These are phyloP conservation scores for Patella ulyssiponensis DNA, from an alignment of 2,888 invertebrate species.

Conservation along the genomic window DNA sequence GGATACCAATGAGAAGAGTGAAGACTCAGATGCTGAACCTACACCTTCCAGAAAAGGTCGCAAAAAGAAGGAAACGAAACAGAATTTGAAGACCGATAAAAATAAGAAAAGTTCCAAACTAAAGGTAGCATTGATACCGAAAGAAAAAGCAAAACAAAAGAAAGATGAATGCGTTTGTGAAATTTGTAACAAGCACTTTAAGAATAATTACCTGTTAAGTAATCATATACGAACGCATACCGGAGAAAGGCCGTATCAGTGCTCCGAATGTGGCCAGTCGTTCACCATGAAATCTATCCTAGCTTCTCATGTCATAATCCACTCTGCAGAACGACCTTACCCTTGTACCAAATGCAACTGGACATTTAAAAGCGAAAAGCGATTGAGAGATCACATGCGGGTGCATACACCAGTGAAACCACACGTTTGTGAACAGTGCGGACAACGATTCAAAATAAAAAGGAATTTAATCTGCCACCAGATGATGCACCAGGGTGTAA, in stretches of 20 bases:
- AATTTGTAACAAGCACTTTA: no score
- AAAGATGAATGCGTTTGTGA: no score
- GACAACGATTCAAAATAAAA: neutral
- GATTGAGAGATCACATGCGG: neutral
- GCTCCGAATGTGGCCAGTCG: neutral
- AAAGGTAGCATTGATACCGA: no score
- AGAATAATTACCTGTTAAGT: no score
- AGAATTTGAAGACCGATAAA: no score
- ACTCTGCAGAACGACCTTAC: neutral
- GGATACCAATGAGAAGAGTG: no score
- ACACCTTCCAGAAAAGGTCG: no score
- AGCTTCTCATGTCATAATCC: slow-evolving; percentile 1
- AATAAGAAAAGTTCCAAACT: no score
- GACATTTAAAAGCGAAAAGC: neutral
- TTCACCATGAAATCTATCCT: slow-evolving; percentile 1
- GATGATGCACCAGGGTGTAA: neutral
- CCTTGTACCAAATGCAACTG: slow-evolving; percentile 8
- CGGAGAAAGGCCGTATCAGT: neutral
- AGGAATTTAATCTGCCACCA: neutral
- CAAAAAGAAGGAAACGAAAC: no score
- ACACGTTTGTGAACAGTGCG: neutral
- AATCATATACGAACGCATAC: slow-evolving; percentile 2
- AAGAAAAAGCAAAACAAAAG: no score
- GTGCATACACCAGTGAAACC: neutral
- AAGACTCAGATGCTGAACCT: no score